These are phyloP conservation scores for Xanthia togata DNA, from an alignment of 2,888 invertebrate genomes.

Conservation along the genomic window DNA sequence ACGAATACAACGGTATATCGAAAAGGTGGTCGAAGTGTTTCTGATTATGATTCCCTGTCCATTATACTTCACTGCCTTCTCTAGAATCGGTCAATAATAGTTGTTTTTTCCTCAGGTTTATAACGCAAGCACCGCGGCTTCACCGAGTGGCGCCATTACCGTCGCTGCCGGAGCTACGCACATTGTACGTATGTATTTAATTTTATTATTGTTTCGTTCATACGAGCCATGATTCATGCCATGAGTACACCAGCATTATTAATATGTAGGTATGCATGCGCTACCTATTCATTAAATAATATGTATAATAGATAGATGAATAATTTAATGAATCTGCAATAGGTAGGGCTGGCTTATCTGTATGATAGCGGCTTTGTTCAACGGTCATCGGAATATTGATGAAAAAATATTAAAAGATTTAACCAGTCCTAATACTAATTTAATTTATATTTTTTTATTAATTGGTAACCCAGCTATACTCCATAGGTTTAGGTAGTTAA, in stretches of 20 bases:
- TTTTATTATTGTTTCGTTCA: constrained; percentile 62
- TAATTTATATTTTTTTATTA: too few relatives aligned
- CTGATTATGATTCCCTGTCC: background rate
- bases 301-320: too few relatives aligned
- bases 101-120: constrained; percentile 87
- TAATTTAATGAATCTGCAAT: constrained; percentile 14
- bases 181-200: constrained; percentile 91
- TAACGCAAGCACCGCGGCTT: constrained; percentile 92
- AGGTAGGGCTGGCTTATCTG: constrained; percentile 13
- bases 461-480: too few relatives aligned
- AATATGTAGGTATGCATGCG: background rate
- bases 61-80: background rate
- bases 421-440: background rate
- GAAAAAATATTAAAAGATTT: background rate
- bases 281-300: constrained; percentile 10
- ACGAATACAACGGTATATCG: background rate
- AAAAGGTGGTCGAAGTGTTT: background rate
- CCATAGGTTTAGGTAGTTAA: too few relatives aligned
- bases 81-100: background rate
- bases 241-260: background rate
- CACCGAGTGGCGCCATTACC: constrained; percentile 89
- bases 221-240: constrained; percentile 18
- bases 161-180: constrained; percentile 89
- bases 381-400: background rate
- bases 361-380: constrained; percentile 9